phyloP scores from a whole-genome alignment of 2,797 vertebrate species.

The Benthosema pterotum region DNA sequence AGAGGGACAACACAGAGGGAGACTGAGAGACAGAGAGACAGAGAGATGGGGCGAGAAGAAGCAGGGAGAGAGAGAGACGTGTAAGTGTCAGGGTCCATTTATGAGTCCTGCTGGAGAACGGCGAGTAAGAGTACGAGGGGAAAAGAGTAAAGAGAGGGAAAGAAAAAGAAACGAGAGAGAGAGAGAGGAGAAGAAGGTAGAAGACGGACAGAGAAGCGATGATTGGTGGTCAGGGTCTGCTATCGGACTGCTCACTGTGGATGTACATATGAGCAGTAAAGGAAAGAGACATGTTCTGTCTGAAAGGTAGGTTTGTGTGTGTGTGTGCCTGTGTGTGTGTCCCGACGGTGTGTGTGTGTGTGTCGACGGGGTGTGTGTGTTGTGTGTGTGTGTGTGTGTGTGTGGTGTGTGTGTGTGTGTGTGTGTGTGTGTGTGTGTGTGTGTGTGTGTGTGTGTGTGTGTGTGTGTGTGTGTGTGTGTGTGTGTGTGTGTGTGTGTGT shows the following conservation, averaged over 20 bases:
- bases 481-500: constrained; percentile 21
- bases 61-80: constrained; percentile 38
- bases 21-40: constrained; percentile 28
- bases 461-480: too few species aligned
- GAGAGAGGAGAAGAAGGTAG: constrained; percentile 29
- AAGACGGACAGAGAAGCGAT: constrained; percentile 38
- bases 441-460: too few species aligned
- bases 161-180: constrained; percentile 21
- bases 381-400: too few species aligned
- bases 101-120: constrained; percentile 45
- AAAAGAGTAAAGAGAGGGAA: constrained; percentile 13
- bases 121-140: constrained; percentile 1
- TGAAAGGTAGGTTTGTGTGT: constrained; percentile 86
- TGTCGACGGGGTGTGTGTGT: too few species aligned
- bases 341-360: too few species aligned
- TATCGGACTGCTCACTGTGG: constrained; percentile 20
- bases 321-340: too few species aligned
- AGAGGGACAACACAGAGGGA: constrained; percentile 20
- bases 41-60: constrained; percentile 42
- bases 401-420: too few species aligned
- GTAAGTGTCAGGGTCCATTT: constrained; percentile 52
- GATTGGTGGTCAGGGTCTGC: constrained; percentile 42
- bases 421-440: too few species aligned
- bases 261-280: constrained; percentile 40
- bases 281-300: constrained; percentile 87